Evolutionary conservation across 2,888 invertebrate species (phyloP).

Genomic region (Brenthis hecate): DNA sequence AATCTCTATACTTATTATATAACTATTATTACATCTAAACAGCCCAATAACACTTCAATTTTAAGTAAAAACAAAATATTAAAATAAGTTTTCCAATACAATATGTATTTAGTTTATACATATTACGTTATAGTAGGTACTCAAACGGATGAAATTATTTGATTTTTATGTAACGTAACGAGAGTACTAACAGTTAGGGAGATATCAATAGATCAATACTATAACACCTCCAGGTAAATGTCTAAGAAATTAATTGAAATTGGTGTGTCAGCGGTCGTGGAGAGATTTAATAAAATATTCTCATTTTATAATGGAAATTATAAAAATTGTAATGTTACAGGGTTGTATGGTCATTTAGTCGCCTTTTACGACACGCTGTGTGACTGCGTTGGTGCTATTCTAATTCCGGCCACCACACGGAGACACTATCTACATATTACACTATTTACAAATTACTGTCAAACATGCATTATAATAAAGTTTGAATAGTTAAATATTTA

Average conservation of each 20-base stretch:
- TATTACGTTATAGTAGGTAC: no score
- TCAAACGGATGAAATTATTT: no score
- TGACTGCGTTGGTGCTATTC: conserved; percentile 22
- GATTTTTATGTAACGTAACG: no score
- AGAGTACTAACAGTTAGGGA: not conserved
- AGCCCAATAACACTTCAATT: no score
- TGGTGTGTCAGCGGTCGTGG: no score
- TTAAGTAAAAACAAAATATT: no score
- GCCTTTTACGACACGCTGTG: conserved; percentile 27
- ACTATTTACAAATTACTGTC: not conserved
- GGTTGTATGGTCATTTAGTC: conserved; percentile 17
- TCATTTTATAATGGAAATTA: not conserved
- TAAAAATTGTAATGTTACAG: conserved; percentile 1
- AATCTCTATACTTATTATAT: no score
- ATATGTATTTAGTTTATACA: no score
- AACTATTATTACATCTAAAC: no score
- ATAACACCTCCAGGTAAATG: not conserved
- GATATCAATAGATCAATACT: not conserved
- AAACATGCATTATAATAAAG: not conserved
- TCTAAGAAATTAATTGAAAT: no score
- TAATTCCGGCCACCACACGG: conserved; percentile 22
- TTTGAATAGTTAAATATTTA: no score
- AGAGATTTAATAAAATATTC: not conserved
- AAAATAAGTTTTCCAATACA: no score
- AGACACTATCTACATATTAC: not conserved